Base-by-base conservation (phyloP, 2,797 vertebrate genomes). In the Micromesistius poutassou region DNA sequence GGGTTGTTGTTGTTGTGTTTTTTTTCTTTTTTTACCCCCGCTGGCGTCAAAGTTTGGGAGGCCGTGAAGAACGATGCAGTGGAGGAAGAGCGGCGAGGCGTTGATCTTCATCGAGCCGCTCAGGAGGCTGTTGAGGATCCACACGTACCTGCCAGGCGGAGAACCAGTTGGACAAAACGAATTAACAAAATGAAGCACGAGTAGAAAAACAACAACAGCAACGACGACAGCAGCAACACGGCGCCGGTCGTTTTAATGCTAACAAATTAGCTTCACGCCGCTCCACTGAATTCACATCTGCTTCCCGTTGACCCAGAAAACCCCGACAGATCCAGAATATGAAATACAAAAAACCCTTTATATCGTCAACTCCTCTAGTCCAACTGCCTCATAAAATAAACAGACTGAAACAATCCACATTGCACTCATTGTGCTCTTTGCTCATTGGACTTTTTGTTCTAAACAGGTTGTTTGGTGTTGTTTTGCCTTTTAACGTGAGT, bases 71-170 rank as follows among this genome's bases (percentile, higher is more conserved):
- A 97, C 90, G 89, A 98, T 85, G 25, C 93, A 95, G 85, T 98
- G 97, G 86, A 99, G 90, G 88, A 98, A 99, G 76, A 98, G 89
- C 2, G 97, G 95, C 0, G 92, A 91, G 8, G 96, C 89, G 3
- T 97, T 99, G 95, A 99, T 98, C 91, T 98, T 99, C 94, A 98
- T 95, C 0, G 95, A 95, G 28, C 97, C 96, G 0, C 96, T 97
- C 0, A 98, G 91, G 36, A 99, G 96, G 62, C 96, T 97, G 83
- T 95, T 96, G 80, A 99, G 94, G 85, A 98, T 97, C 85, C 96
- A 96, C 42, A 98, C 96, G 0, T 98, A 98, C 85, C 97, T 99
- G 92, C 46, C 0, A n/a, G 72, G 5, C 25, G 75, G 75, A 81
- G 35, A 5, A 81, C 3, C 80, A 19, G 7, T 40, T n/a, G 22